Evolutionary conservation across 2,888 invertebrate genomes (phyloP).

Genomic region (Oligia latruncula): DNA sequence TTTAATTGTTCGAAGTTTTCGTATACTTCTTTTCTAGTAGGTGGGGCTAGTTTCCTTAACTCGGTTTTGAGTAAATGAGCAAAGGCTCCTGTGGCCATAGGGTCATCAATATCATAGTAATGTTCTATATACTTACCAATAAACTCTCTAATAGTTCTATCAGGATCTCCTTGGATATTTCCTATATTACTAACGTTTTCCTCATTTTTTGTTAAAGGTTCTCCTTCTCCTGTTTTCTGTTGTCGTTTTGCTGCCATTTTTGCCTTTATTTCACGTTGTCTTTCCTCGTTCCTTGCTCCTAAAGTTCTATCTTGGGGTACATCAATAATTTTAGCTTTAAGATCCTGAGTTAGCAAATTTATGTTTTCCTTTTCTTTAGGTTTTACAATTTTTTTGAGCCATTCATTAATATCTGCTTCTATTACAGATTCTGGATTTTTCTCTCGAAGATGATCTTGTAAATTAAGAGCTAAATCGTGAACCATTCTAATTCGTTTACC

Average conservation of each 20-base stretch:
- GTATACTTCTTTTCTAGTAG: constrained; percentile 70
- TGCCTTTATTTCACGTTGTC: constrained; percentile 53
- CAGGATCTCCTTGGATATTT: constrained; percentile 63
- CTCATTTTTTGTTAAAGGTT: not conserved
- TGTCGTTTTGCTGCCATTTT: constrained; percentile 42
- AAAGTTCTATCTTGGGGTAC: constrained; percentile 72
- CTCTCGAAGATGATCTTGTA: constrained; percentile 67
- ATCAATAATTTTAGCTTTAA: constrained; percentile 69
- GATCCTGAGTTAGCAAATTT: constrained; percentile 64
- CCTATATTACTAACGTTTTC: constrained; percentile 49
- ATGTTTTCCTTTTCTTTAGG: constrained; percentile 67
- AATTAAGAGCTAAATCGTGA: constrained; percentile 70
- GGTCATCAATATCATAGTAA: constrained; percentile 74
- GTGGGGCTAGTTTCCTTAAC: constrained; percentile 71
- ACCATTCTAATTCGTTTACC: constrained; percentile 63
- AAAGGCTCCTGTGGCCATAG: constrained; percentile 73
- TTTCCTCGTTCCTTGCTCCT: constrained; percentile 51
- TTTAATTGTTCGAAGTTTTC: constrained; percentile 63
- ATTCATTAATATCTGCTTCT: constrained; percentile 67
- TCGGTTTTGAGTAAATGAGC: constrained; percentile 74
- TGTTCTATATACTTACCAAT: constrained; percentile 76
- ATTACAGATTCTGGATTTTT: constrained; percentile 68
- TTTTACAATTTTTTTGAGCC: constrained; percentile 71
- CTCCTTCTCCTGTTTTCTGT: constrained; percentile 22
- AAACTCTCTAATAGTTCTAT: constrained; percentile 74